Percentiles rank a stretch among this genome's conserved stretches.
phyloP scores from a whole-genome alignment of 2,113 vertebrate species.

The Mixornis gularis region DNA sequence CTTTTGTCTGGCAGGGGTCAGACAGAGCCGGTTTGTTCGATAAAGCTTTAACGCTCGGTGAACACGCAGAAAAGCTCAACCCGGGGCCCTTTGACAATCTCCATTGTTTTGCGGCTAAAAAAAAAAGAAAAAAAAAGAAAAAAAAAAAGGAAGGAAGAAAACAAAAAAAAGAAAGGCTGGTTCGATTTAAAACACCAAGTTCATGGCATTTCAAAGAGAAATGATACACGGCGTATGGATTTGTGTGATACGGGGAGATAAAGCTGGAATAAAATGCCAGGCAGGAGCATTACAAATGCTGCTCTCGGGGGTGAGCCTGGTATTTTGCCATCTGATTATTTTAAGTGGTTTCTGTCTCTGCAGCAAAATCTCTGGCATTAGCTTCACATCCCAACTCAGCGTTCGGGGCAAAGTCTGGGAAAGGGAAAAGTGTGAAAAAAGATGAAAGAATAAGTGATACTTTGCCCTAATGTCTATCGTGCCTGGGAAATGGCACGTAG shows the following conservation, averaged over 20 bases:
- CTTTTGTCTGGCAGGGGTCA: slow-evolving; percentile 79
- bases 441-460: background rate
- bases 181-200: slow-evolving; percentile 73
- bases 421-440: slow-evolving; percentile 28
- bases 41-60: slow-evolving; percentile 79
- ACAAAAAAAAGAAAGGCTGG: background rate
- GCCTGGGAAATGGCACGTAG: background rate
- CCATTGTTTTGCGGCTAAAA: slow-evolving; percentile 66
- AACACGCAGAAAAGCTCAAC: slow-evolving; percentile 71
- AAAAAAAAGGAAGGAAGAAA: rapidly evolving
- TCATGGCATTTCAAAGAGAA: slow-evolving; percentile 76
- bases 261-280: slow-evolving; percentile 45
- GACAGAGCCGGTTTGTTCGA: slow-evolving; percentile 71
- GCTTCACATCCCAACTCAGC: background rate
- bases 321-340: slow-evolving; percentile 59
- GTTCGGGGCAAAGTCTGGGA: background rate
- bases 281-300: background rate
- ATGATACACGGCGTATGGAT: slow-evolving; percentile 33
- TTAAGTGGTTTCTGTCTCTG: slow-evolving; percentile 17
- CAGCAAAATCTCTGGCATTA: slow-evolving; percentile 33
- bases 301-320: slow-evolving; percentile 50
- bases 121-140: background rate
- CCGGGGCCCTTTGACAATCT: slow-evolving; percentile 65
- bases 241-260: slow-evolving; percentile 39
- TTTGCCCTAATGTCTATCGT: background rate